phyloP scores from a whole-genome alignment of 1,140 invertebrate genomes.

The Meloidogyne floridensis region DNA sequence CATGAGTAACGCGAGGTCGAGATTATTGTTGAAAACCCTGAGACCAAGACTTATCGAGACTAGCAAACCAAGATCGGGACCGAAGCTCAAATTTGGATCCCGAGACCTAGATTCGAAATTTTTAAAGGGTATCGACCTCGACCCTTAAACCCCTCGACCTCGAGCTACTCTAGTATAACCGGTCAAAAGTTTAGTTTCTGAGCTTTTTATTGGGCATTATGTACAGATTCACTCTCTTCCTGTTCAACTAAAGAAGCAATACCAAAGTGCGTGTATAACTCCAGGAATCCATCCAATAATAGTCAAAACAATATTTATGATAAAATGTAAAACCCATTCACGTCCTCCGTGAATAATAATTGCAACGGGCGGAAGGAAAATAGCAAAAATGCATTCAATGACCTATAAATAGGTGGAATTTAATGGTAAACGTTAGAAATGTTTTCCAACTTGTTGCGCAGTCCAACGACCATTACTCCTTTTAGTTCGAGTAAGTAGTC shows the following conservation, averaged over 20 bases:
- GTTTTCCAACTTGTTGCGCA: conserved; percentile 19
- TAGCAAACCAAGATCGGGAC: no score
- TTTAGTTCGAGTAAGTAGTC: conserved; percentile 21
- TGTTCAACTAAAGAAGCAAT: conserved; percentile 40
- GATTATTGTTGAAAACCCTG: no score
- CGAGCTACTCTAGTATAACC: background rate
- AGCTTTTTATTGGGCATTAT: background rate
- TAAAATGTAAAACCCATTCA: conserved; percentile 35
- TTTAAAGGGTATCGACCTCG: no score
- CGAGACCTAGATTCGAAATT: no score
- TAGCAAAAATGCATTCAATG: conserved; percentile 32
- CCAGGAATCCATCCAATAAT: conserved; percentile 39
- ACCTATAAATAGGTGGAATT: background rate
- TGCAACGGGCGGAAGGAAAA: conserved; percentile 34
- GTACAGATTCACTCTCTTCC: background rate
- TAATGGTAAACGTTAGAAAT: background rate
- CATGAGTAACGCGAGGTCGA: no score
- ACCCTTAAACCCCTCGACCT: no score
- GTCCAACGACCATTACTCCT: conserved; percentile 34
- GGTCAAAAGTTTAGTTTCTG: background rate
- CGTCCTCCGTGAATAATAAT: conserved; percentile 33
- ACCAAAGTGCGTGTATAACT: conserved; percentile 42
- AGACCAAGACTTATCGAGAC: no score
- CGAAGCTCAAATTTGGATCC: no score
- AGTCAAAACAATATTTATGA: conserved; percentile 36